Evolutionary conservation across 2,797 vertebrate genomes (phyloP), one percentile per base, ranked within the genome.

Genomic region (Adelosebastes latens): DNA sequence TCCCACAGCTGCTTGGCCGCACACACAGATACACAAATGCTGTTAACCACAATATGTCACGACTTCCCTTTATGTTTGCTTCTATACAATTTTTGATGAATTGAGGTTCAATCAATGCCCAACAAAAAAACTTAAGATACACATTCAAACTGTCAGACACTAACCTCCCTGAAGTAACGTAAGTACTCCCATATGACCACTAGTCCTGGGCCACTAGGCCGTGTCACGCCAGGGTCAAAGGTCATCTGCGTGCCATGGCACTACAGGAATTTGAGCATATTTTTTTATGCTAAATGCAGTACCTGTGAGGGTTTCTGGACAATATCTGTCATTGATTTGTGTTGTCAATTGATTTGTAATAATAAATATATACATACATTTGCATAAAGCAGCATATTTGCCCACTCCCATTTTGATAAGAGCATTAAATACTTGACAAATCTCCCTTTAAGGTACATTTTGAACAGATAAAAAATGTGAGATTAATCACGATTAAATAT

Each of bases 1-100:
- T 85, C 81, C 85, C 59, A 16, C 87, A 88, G 88, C 87, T 88
- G 85, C 82, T 83, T 68, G 72, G 75, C 75, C 72, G 46, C 46
- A 81, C 75, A 64, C 62, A 63, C 61, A 65, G 56, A 79, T 11
- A 34, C 71, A 81, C n/a, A 31, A 52, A 8, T 61, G 58, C 69
- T 18, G 9, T 71, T 68, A 59, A 24, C 16, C 64, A 14, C 11
- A 58, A 13, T 39, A 55, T n/a, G 22, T n/a, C 56, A 34, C 9
- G 46, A n/a, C 46, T 8, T 8, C 34, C 67, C 8, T 13, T 1
- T 46, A 5, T 12, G 25, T 69, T 79, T 63, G 14, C 52, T 52
- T 71, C 9, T 1, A 13, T 32, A 8, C 16, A 22, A 13, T 14
- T 10, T 46, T 13, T 9, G 8, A 9, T 52, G 2, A 39, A 62